Evolutionary conservation across 2,888 invertebrate genomes (phyloP).

Genomic region (Pandemis cinnamomeana): DNA sequence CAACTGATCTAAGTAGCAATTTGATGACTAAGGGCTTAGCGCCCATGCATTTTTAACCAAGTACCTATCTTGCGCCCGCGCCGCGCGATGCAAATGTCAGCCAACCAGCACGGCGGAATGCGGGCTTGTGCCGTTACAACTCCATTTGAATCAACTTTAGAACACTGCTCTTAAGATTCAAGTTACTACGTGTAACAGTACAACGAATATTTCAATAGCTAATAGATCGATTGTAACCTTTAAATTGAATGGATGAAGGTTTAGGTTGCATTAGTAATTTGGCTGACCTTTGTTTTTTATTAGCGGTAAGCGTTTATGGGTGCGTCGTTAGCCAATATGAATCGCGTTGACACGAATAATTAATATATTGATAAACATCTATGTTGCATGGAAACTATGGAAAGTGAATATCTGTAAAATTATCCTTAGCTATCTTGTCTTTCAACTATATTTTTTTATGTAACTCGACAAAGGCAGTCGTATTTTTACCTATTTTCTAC

Average conservation of each 20-base stretch:
- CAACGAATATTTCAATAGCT: conserved; percentile 19
- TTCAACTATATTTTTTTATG: too few relatives aligned
- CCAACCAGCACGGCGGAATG: conserved; percentile 72
- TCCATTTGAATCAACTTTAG: conserved; percentile 6
- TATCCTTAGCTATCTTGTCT: not conserved
- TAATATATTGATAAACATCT: not conserved
- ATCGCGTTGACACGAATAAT: not conserved
- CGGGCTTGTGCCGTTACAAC: conserved; percentile 52
- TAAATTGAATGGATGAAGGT: conserved; percentile 27
- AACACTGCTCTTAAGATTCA: not conserved
- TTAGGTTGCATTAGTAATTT: conserved; percentile 23
- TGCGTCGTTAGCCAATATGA: conserved; percentile 7
- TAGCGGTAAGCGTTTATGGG: not conserved
- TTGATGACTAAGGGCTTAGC: not conserved
- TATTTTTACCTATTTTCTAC: too few relatives aligned
- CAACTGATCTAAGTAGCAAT: not conserved
- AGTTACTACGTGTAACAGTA: conserved; percentile 18
- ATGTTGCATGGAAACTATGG: not conserved
- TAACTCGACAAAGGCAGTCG: too few relatives aligned
- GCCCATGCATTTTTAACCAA: conserved; percentile 41
- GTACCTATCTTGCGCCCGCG: conserved; percentile 35
- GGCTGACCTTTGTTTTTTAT: conserved; percentile 31
- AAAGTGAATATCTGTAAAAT: not conserved
- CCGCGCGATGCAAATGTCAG: conserved; percentile 68
- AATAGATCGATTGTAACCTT: conserved; percentile 38